Conservation (phyloP, 2,797 vertebrate species). For the Cyclura pinguis region DNA sequence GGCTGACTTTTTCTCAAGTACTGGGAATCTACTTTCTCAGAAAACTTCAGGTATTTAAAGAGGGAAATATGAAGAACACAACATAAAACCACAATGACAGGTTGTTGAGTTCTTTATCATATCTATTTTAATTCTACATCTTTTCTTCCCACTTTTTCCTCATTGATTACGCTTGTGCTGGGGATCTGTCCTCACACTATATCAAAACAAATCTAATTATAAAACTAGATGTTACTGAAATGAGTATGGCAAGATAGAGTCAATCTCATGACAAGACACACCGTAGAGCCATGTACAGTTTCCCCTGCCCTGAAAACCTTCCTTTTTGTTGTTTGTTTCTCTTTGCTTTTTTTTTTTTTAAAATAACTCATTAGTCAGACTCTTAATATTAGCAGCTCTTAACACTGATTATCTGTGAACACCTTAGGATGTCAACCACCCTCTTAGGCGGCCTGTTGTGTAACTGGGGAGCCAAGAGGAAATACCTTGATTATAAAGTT, state of each 20-base stretch:
- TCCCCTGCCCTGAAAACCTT: neutral
- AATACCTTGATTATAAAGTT: constrained; percentile 86
- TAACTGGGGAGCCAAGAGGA: constrained; percentile 83
- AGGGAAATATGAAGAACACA: no score
- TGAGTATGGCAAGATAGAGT: constrained; percentile 22
- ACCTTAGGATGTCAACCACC: constrained; percentile 83
- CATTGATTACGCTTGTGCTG: neutral
- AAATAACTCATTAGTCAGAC: constrained; percentile 77
- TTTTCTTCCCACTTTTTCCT: neutral
- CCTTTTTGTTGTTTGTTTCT: constrained; percentile 25
- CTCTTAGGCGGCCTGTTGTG: constrained; percentile 82
- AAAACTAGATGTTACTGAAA: neutral
- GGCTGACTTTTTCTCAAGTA: no score
- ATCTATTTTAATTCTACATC: neutral
- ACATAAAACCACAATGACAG: no score
- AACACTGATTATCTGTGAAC: constrained; percentile 85
- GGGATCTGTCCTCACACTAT: neutral
- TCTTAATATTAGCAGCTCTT: constrained; percentile 83
- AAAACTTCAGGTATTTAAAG: no score
- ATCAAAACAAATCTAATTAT: neutral
- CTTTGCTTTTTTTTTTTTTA: constrained; percentile 7
- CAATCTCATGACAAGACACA: constrained; percentile 35
- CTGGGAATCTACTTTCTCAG: no score
- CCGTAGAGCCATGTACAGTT: constrained; percentile 54
- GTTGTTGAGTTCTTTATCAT: no score